A percentile compares a stretch with the other conserved stretches of the same genome.
phyloP scores from a whole-genome alignment of 30 jellyfish, hydroid and myxozoan species.

The Catostylus mosaicus region DNA sequence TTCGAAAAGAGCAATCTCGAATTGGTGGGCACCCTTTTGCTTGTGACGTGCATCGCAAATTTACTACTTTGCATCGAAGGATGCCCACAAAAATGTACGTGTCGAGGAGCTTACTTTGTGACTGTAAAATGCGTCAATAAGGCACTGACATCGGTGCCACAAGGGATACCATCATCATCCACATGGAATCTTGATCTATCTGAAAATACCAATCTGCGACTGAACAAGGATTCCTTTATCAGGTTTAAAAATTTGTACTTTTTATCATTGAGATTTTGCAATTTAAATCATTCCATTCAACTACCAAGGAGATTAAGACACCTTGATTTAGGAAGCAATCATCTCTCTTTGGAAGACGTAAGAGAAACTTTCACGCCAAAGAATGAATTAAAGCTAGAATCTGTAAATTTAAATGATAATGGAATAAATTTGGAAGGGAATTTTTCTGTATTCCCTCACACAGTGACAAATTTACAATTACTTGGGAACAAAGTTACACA shows the following conservation, averaged over 20 bases:
- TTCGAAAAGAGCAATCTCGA: too few relatives aligned
- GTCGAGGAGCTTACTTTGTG: too few relatives aligned
- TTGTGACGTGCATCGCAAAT: too few relatives aligned
- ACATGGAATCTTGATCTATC: slow-evolving; percentile 31
- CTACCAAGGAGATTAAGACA: slow-evolving; percentile 2
- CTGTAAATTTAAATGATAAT: background rate
- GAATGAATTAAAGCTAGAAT: background rate
- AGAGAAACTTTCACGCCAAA: background rate
- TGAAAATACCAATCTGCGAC: background rate
- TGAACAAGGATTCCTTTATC: slow-evolving; percentile 16
- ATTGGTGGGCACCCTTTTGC: too few relatives aligned
- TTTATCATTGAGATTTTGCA: slow-evolving; percentile 1
- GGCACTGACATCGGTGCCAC: background rate
- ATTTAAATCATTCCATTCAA: background rate
- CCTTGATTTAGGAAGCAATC: background rate
- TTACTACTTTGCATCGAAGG: too few relatives aligned
- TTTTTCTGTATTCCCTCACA: background rate
- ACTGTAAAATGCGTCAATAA: background rate
- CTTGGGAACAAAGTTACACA: background rate
- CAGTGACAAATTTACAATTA: background rate
- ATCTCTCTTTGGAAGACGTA: background rate
- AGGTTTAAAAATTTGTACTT: slow-evolving; percentile 3
- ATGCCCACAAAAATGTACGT: too few relatives aligned
- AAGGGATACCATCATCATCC: background rate
- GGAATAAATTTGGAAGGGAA: background rate